phyloP scores from a whole-genome alignment of 2,797 vertebrate species.

The Cercopithecus petaurista region DNA sequence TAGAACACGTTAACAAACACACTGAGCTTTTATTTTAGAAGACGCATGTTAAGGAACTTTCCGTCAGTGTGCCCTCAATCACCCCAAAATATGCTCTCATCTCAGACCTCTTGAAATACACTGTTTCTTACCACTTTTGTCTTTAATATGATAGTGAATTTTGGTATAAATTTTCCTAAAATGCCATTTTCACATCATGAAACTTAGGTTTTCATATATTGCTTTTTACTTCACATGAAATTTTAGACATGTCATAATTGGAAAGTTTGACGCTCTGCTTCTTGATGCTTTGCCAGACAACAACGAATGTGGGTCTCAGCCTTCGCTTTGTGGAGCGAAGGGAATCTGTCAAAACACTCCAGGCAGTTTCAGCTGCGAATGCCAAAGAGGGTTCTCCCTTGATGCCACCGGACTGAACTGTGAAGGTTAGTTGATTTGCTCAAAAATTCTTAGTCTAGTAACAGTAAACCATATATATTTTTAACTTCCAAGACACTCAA shows the following conservation, averaged over 20 bases:
- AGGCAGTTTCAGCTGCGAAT: slow-evolving; percentile 91
- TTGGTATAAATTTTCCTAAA: not conserved
- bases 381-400: slow-evolving; percentile 89
- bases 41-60: slow-evolving; percentile 10
- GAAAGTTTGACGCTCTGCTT: not conserved
- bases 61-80: not conserved
- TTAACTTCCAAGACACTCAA: not conserved
- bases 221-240: not conserved
- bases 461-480: not conserved
- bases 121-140: not conserved
- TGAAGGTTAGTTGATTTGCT: slow-evolving; percentile 83
- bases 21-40: not conserved
- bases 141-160: not conserved
- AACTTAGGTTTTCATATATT: not conserved
- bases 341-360: slow-evolving; percentile 91
- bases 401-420: slow-evolving; percentile 90
- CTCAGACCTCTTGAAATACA: not conserved
- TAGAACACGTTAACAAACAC: slow-evolving; percentile 46
- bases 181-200: not conserved
- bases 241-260: not conserved
- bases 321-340: slow-evolving; percentile 87
- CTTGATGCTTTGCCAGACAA: slow-evolving; percentile 85
- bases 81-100: not conserved
- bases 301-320: slow-evolving; percentile 89
- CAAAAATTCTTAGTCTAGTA: not conserved